A percentile compares a stretch with the other conserved stretches of the same genome.
phyloP scores from a whole-genome alignment of 2,888 invertebrate genomes.

The Fragum sueziense region DNA sequence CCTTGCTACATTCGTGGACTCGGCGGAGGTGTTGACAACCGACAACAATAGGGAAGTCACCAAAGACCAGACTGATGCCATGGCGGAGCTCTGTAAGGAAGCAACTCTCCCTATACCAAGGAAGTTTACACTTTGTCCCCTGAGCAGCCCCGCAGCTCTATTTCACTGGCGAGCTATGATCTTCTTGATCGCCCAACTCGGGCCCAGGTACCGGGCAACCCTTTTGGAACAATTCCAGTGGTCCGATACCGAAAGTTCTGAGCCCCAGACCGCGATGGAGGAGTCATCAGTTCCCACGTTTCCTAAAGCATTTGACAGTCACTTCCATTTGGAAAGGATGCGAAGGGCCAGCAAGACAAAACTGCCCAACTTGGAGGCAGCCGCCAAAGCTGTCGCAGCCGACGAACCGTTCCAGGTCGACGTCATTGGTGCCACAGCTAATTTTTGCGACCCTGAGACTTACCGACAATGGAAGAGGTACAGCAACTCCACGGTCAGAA shows the following conservation, averaged over 20 bases:
- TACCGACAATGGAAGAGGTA: neutral
- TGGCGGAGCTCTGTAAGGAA: neutral
- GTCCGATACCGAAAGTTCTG: neutral
- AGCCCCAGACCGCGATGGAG: neutral
- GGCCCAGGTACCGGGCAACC: neutral
- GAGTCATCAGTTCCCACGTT: neutral
- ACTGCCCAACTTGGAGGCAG: neutral
- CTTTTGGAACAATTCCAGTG: neutral
- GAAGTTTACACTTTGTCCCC: neutral
- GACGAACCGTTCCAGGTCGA: no score
- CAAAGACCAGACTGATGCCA: neutral
- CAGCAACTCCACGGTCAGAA: neutral
- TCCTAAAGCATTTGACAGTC: conserved; percentile 2
- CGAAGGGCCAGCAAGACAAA: neutral
- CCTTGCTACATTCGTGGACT: neutral
- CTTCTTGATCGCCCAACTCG: neutral
- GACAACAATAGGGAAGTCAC: neutral
- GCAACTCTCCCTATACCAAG: neutral
- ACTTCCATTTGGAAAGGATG: conserved; percentile 1
- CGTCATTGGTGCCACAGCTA: neutral
- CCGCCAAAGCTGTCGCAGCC: neutral
- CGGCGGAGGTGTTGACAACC: neutral
- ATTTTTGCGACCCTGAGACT: neutral
- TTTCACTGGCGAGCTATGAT: neutral
- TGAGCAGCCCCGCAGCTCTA: neutral